These are phyloP conservation scores for Mythimna impura DNA, from an alignment of 2,888 invertebrate genomes.

Conservation along the genomic window DNA sequence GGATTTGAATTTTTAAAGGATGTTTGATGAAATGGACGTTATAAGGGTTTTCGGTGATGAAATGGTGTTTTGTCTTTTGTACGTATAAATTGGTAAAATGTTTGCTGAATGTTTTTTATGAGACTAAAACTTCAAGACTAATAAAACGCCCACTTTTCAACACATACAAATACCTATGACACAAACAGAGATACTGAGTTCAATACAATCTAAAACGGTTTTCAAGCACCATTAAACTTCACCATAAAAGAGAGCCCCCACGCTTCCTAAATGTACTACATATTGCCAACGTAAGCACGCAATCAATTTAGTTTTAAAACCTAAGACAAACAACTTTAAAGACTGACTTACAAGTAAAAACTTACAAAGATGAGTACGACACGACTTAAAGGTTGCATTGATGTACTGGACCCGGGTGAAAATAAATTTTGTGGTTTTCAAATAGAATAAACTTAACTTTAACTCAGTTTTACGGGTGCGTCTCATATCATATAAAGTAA, in stretches of 20 bases:
- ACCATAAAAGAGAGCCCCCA: slow-evolving; percentile 36
- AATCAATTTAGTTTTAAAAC: slow-evolving; percentile 51
- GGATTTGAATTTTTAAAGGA: slow-evolving; percentile 70
- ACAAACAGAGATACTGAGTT: not conserved
- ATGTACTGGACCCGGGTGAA: no score
- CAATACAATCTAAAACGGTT: slow-evolving; percentile 40
- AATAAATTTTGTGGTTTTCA: not conserved
- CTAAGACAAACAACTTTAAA: slow-evolving; percentile 56
- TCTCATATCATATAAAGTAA: no score
- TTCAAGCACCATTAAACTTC: slow-evolving; percentile 39
- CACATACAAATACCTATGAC: not conserved
- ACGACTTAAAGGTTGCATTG: slow-evolving; percentile 1
- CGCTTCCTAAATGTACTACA: slow-evolving; percentile 10
- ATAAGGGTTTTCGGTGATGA: slow-evolving; percentile 32
- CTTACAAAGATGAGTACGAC: slow-evolving; percentile 1
- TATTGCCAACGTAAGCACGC: slow-evolving; percentile 32
- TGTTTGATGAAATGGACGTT: slow-evolving; percentile 48
- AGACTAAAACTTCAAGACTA: no score
- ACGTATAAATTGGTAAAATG: slow-evolving; percentile 1
- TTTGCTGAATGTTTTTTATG: not conserved
- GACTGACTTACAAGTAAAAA: slow-evolving; percentile 45
- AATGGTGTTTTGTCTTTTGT: slow-evolving; percentile 26
- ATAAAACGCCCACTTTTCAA: no score
- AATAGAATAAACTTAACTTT: no score
- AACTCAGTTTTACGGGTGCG: no score